A percentile compares a stretch with the other conserved stretches of the same genome.
phyloP scores from a whole-genome alignment of 2,888 invertebrate genomes.

The Pachliopta kotzebuea region DNA sequence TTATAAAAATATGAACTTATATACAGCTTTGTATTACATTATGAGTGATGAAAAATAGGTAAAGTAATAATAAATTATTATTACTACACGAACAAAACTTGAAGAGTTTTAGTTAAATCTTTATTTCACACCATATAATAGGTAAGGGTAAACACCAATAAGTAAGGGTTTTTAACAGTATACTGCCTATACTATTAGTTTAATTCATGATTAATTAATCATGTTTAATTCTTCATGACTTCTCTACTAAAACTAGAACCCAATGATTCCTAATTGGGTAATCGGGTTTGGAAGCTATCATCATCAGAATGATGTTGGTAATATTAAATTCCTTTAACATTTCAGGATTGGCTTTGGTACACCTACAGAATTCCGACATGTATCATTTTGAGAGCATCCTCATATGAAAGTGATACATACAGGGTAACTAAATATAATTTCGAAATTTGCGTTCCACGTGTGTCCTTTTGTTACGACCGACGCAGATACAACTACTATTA shows the following conservation, averaged over 20 bases:
- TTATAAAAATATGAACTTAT: too few relatives aligned
- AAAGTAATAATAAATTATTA: neutral
- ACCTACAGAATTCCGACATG: constrained; percentile 56
- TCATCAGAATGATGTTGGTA: too few relatives aligned
- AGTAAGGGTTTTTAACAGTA: too few relatives aligned
- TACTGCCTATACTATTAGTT: too few relatives aligned
- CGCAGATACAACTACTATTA: constrained; percentile 46
- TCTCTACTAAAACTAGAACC: too few relatives aligned
- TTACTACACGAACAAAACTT: neutral
- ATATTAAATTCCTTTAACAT: constrained; percentile 23
- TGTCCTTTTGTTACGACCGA: constrained; percentile 47
- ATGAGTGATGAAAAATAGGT: neutral
- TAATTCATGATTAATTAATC: too few relatives aligned
- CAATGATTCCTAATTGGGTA: too few relatives aligned
- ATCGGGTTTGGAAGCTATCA: too few relatives aligned
- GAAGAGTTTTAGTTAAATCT: too few relatives aligned
- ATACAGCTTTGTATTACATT: neutral
- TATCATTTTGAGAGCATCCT: constrained; percentile 45
- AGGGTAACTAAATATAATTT: constrained; percentile 50
- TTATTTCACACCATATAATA: too few relatives aligned
- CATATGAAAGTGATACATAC: constrained; percentile 44
- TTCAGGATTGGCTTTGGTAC: constrained; percentile 54
- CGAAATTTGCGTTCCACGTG: constrained; percentile 58
- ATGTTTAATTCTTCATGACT: too few relatives aligned
- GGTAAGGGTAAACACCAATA: too few relatives aligned